Percentiles rank a stretch among this genome's conserved stretches.
phyloP scores from a whole-genome alignment of 2,888 invertebrate species.

The Zygaena filipendulae region DNA sequence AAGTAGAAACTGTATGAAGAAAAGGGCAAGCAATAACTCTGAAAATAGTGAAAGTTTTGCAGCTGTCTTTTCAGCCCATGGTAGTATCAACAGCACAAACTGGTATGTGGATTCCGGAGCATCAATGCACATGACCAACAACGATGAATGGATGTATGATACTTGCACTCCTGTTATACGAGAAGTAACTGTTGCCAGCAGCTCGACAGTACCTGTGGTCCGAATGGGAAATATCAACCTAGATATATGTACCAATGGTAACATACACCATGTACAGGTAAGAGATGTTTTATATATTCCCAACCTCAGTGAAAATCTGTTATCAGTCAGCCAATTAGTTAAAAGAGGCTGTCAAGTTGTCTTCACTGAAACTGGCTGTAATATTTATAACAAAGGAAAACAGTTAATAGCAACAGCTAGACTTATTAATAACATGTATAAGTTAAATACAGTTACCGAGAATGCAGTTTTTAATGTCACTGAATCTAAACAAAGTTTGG shows the following conservation, averaged over 20 bases:
- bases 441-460: conserved; percentile 5
- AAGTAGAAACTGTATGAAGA: conserved; percentile 12
- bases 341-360: conserved; percentile 13
- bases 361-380: conserved; percentile 15
- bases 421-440: conserved; percentile 10
- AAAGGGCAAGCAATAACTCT: conserved; percentile 3
- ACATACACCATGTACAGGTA: conserved; percentile 14
- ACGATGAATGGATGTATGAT: conserved; percentile 9
- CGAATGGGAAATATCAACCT: conserved; percentile 8
- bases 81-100: conserved; percentile 1
- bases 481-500: neutral
- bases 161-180: conserved; percentile 8
- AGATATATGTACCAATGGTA: conserved; percentile 2
- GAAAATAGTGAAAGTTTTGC: conserved; percentile 13
- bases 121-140: conserved; percentile 15
- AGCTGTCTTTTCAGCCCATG: conserved; percentile 17
- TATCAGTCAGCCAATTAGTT: conserved; percentile 18
- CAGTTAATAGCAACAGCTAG: conserved; percentile 8
- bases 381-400: conserved; percentile 7
- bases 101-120: conserved; percentile 18
- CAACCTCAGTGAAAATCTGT: conserved; percentile 16
- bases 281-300: conserved; percentile 21
- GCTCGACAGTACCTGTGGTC: conserved; percentile 14
- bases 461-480: conserved; percentile 1
- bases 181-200: conserved; percentile 17